A percentile compares a stretch with the other conserved stretches of the same genome.
Conservation (phyloP, 2,888 invertebrate species). For the Apamea monoglypha region DNA sequence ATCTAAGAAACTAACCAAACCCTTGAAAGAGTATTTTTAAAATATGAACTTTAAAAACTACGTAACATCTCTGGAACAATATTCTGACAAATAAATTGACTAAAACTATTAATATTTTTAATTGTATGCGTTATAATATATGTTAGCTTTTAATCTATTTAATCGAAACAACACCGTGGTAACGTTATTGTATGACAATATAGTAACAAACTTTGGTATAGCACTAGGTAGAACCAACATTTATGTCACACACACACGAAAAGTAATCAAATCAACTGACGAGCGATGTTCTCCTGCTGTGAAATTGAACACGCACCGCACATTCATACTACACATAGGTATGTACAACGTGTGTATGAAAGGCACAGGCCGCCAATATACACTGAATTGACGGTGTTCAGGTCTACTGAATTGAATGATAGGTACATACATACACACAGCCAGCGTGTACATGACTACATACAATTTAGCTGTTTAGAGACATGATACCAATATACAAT, state of each 20-base stretch:
- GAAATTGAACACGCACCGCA: conserved; percentile 23
- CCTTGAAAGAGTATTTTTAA: too few relatives aligned
- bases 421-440: not conserved
- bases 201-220: not conserved
- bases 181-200: not conserved
- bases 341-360: not conserved
- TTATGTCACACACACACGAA: not conserved
- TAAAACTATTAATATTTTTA: too few relatives aligned
- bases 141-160: not conserved
- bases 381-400: not conserved
- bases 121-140: not conserved
- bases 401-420: conserved; percentile 26
- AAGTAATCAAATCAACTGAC: conserved; percentile 20
- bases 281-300: conserved; percentile 4
- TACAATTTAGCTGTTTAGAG: not conserved
- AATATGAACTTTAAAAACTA: too few relatives aligned
- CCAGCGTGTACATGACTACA: not conserved
- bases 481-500: not conserved
- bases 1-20: too few relatives aligned
- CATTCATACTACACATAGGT: not conserved
- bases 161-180: not conserved
- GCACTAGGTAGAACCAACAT: too few relatives aligned
- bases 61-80: too few relatives aligned
- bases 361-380: not conserved
- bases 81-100: too few relatives aligned